phyloP scores from a whole-genome alignment of 2,888 invertebrate species.

The Brachypalpus laphriformis region DNA sequence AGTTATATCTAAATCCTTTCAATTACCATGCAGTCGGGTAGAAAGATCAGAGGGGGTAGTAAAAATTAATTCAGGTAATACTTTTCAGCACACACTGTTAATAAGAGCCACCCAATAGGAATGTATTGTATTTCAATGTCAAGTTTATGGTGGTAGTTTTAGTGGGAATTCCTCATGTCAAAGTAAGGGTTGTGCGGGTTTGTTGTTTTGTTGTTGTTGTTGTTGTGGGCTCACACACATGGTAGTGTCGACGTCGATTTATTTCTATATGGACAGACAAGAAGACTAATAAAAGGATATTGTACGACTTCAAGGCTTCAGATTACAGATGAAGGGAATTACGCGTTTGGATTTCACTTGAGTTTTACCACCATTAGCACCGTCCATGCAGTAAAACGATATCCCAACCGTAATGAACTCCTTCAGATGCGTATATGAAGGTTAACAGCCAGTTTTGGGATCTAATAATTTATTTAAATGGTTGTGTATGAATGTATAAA shows the following conservation, averaged over 20 bases:
- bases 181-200: constrained; percentile 2
- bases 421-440: constrained; percentile 7
- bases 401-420: constrained; percentile 16
- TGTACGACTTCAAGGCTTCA: constrained; percentile 43
- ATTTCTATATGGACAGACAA: background rate
- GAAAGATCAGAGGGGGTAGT: too few species aligned
- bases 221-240: too few species aligned
- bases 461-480: constrained; percentile 48
- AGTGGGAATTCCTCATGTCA: background rate
- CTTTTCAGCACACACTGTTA: constrained; percentile 2
- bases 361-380: too few species aligned
- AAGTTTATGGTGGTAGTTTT: background rate
- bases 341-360: too few species aligned
- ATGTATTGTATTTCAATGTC: too few species aligned
- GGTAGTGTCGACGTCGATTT: constrained; percentile 16
- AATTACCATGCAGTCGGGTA: too few species aligned
- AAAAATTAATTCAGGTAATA: too few species aligned
- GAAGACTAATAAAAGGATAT: constrained; percentile 61
- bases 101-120: too few species aligned
- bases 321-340: constrained; percentile 51
- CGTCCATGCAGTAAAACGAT: background rate
- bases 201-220: background rate
- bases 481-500: background rate
- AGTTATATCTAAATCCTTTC: too few species aligned
- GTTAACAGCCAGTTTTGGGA: constrained; percentile 42